These are phyloP conservation scores for Anisognathus igniventris DNA, from an alignment of 2,797 vertebrate genomes.

Conservation along the genomic window DNA sequence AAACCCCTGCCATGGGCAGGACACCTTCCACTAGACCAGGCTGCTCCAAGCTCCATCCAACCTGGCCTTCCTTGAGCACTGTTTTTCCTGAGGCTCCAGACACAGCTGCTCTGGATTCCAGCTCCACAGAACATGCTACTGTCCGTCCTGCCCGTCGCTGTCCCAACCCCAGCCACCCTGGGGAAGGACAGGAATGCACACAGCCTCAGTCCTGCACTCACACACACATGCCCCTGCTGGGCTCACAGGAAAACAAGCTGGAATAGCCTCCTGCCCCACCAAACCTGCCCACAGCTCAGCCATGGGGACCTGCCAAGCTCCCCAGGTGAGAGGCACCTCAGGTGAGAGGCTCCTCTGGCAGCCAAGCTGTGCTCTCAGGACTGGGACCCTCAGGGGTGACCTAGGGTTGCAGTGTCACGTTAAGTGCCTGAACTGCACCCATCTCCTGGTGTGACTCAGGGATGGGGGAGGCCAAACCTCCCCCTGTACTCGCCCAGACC, in stretches of 20 bases:
- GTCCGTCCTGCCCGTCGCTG: rapidly evolving
- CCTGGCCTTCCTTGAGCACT: background rate
- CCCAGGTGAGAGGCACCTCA: background rate
- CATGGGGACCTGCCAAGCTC: background rate
- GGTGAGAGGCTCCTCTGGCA: background rate
- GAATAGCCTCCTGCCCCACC: background rate
- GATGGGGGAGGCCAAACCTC: background rate
- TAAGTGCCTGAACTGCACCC: background rate
- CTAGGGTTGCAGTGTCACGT: background rate
- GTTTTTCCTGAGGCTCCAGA: background rate
- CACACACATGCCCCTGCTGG: background rate
- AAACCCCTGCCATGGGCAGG: background rate
- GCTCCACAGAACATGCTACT: background rate
- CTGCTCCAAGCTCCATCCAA: background rate
- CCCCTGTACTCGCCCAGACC: background rate
- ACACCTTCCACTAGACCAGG: background rate
- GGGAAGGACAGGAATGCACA: rapidly evolving
- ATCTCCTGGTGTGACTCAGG: background rate
- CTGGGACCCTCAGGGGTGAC: background rate
- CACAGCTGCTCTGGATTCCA: rapidly evolving
- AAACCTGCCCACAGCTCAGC: background rate
- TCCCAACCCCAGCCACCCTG: background rate
- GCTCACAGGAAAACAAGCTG: background rate
- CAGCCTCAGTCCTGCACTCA: background rate
- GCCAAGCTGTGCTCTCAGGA: background rate